Evolutionary conservation across 2,797 vertebrate genomes (phyloP), one percentile per base, ranked within the genome.

Genomic region (Chelon labrosus): DNA sequence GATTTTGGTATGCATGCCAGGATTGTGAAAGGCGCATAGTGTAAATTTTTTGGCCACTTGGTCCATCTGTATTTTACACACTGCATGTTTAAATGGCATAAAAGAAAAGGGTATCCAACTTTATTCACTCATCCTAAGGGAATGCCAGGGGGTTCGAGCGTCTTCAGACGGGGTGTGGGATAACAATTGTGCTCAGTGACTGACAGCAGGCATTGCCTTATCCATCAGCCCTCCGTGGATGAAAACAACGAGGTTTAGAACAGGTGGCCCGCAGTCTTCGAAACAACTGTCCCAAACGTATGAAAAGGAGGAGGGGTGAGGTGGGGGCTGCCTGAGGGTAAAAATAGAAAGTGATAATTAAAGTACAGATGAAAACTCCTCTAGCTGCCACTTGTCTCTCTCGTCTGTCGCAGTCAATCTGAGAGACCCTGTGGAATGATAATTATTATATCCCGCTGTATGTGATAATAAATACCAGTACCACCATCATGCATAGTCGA

Each of bases 301-400:
- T 62, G 73, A 64, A 47, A 52, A 65, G 52, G 47, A 20, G 38
- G 58, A 25, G 25, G 37, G 52, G 35, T 31, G 50, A 59, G 67
- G 69, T 39, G 31, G 60, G 63, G 64, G 70, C 50, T 64, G 64
- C 65, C 73, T 49, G 1, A 31, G 41, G 70, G 59, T 70, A 71
- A 79, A 88, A 90, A 92, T 91, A 90, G 91, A 91, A 90, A 79
- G 68, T 66, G 27, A 83, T 82, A 84, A 90, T 90, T 86, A 85
- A 85, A 85, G 73, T 56, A 71, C 35, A 57, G 80, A 77, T 83
- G 65, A 75, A 84, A 87, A 84, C 63, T 59, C 35, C 20, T 54
- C 10, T 54, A 49, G 64, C 52, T 71, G 70, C 73, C 67, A 77
- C 75, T 65, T 86, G 85, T 74, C 39, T 79, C 73, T 77, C 22